Evolutionary conservation across 2,797 vertebrate species (phyloP), one percentile per base, ranked within the genome.

Genomic region (Cryptoprocta ferox): DNA sequence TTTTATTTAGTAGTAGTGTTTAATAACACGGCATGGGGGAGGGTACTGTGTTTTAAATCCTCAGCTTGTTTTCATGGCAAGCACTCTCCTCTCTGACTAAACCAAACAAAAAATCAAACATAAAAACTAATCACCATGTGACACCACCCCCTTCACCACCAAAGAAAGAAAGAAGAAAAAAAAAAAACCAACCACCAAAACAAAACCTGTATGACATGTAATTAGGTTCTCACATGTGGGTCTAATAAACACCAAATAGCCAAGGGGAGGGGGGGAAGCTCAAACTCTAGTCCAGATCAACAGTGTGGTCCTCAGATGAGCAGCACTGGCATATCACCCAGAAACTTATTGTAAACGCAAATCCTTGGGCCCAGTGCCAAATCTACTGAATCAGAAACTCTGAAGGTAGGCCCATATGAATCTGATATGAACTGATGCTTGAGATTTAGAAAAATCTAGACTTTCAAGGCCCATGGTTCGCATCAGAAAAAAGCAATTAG

Each of bases 391-490:
- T 50, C 24, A 79, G 8, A 94, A 91, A 95, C 19, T 79, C 16
- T 37, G 90, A 0, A 63, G 10, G 35, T 21, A 45, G 84, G 12
- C 5, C 48, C 30, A 86, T 6, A 85, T 37, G 32, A 91, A 2
- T 89, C 37, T 79, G 21, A 91, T 9, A 83, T 5, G 83, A 59
- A 32, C 12, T 92, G 59, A 84, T 56, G 8, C 4, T 16, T 94
- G 30, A 96, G 75, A 96, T 68, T 63, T 80, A 89, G 83, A 96
- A 92, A 96, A 89, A 24, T 89, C 14, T 42, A 88, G 35, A 78
- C 76, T 80, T 35, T 85, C 28, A 30, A 89, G 24, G 30, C 1
- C 37, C 61, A 85, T 6, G 3, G 18, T 84, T 81, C 82, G n/a
- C 30, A 91, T 37, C 32, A 76, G 19, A 90, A 32, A 89, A 96